Evolutionary conservation across 2,113 vertebrate genomes (phyloP), one percentile per base, ranked within the genome.

Genomic region (Tetraodon nigroviridis): DNA sequence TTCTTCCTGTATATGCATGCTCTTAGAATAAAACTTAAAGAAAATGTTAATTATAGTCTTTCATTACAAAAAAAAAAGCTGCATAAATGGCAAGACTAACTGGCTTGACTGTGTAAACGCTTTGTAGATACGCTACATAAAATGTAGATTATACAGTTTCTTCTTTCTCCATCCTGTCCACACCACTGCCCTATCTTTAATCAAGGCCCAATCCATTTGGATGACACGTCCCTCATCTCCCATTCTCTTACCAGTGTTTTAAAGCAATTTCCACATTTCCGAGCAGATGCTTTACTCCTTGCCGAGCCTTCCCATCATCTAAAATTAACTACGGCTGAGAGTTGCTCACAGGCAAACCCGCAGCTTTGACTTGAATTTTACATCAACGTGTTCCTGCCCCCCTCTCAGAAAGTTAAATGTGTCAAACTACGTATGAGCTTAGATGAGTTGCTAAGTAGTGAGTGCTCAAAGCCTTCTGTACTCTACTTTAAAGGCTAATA

Each of bases 301-400:
- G 18, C 60, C 80, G 58, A 80, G 44, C 61, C 53, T 53, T 60
- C 53, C 53, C 67, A 57, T 86, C 79, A 82, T 88, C 73, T 79
- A 88, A 87, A 85, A 87, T 87, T 84, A 86, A 84, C 62, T 37
- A 76, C 62, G 20, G 22, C 44, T 44, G 76, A 64, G 68, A 54
- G 78, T 71, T 78, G 79, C 82, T 82, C 75, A 64, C 49, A 81
- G 82, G 82, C 78, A 84, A 80, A 87, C 73, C 67, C 54, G 56
- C 58, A 61, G 69, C 71, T 72, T 68, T 67, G 67, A 73, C 73
- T 65, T 67, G 71, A 72, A 81, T 81, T 81, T 81, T 73, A 62
- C 73, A 81, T 84, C 62, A 78, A 67, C 71, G 42, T 45, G 42
- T 66, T 61, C 67, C 73, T 50, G 64, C 75, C 80, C 61, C 63